Conservation (phyloP, 2,888 invertebrate genomes). For the Melanostoma scalare region DNA sequence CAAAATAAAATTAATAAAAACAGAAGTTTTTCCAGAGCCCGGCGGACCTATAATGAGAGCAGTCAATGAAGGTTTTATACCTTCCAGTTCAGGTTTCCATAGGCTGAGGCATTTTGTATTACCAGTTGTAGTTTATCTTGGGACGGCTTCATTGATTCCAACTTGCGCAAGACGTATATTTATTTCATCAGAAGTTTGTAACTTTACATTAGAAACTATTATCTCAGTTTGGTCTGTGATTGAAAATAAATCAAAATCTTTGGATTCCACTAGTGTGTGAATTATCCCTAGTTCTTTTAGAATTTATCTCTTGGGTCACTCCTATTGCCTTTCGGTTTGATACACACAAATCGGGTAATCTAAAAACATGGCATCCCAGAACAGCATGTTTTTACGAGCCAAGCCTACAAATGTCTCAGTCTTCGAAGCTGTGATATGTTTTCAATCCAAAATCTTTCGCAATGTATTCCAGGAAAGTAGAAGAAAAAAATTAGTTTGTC, state of each 20-base stretch:
- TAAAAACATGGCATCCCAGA: constrained; percentile 96
- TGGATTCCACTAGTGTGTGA: constrained; percentile 40
- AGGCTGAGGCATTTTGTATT: constrained; percentile 77
- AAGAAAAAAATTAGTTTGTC: neutral
- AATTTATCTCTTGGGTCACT: constrained; percentile 98
- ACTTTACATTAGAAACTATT: too few species aligned
- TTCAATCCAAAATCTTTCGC: constrained; percentile 99
- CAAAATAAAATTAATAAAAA: constrained; percentile 83
- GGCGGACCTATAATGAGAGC: constrained; percentile 82
- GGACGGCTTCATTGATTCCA: too few species aligned
- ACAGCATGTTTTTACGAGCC: constrained; percentile 96
- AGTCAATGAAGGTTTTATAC: constrained; percentile 75
- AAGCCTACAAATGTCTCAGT: constrained; percentile 99
- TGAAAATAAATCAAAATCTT: constrained; percentile 67
- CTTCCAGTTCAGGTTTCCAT: constrained; percentile 78
- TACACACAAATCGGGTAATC: constrained; percentile 98
- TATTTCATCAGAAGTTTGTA: too few species aligned
- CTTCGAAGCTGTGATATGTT: constrained; percentile 98
- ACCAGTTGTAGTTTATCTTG: constrained; percentile 66
- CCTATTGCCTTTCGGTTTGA: constrained; percentile 98
- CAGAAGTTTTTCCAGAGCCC: constrained; percentile 84
- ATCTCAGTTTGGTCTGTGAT: constrained; percentile 74
- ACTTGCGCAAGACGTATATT: too few species aligned
- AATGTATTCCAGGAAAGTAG: constrained; percentile 91
- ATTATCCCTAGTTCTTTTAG: constrained; percentile 88